Evolutionary conservation across 2,797 vertebrate species (phyloP).

Genomic region (Ciconia nigra): DNA sequence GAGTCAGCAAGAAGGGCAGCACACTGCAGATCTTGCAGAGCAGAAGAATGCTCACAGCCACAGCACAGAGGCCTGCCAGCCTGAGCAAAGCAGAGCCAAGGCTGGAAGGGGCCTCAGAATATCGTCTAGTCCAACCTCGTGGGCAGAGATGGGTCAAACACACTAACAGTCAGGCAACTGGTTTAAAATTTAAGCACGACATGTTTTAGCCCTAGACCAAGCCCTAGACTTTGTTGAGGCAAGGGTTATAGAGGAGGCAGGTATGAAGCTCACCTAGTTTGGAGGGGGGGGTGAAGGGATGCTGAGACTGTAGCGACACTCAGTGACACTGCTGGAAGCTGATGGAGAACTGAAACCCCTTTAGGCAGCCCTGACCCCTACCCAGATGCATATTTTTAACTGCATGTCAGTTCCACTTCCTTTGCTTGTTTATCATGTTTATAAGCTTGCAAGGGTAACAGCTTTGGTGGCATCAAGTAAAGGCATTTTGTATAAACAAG

Average conservation of each 20-base stretch:
- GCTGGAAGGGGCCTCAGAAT: neutral
- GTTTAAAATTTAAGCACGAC: neutral
- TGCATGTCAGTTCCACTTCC: neutral
- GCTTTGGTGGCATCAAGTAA: too few species aligned
- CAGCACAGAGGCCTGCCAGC: neutral
- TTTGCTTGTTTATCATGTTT: neutral
- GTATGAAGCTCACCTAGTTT: neutral
- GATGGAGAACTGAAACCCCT: neutral
- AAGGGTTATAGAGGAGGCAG: neutral
- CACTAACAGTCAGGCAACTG: rapidly evolving
- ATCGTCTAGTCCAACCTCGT: rapidly evolving
- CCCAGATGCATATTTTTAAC: neutral
- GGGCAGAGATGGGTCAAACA: neutral
- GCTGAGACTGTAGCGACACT: rapidly evolving
- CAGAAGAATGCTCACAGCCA: neutral
- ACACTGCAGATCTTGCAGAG: neutral
- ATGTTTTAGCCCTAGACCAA: neutral
- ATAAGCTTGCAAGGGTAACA: neutral
- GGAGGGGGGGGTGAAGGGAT: neutral
- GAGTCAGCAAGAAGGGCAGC: neutral
- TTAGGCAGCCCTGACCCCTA: neutral
- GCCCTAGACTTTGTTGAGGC: neutral
- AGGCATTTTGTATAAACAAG: neutral
- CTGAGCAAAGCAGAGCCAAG: neutral
- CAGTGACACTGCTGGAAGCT: neutral